These are phyloP conservation scores for Cyclophora punctaria DNA, from an alignment of 2,888 invertebrate species.

Conservation along the genomic window DNA sequence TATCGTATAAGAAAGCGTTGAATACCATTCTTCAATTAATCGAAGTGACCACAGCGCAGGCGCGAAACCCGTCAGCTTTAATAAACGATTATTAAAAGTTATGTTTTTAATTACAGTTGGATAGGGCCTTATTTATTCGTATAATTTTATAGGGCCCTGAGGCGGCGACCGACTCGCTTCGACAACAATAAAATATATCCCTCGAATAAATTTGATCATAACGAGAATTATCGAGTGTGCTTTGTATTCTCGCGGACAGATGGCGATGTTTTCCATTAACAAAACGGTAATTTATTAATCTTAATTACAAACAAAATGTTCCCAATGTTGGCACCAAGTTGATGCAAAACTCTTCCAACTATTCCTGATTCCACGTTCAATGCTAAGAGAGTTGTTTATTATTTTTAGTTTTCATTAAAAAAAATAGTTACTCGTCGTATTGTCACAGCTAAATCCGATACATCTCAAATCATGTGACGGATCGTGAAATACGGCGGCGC, in stretches of 20 bases:
- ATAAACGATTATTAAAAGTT: constrained; percentile 73
- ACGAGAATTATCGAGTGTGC: constrained; percentile 61
- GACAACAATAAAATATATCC: constrained; percentile 63
- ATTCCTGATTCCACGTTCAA: neutral
- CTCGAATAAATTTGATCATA: constrained; percentile 69
- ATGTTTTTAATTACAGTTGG: constrained; percentile 70
- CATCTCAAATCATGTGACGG: constrained; percentile 57
- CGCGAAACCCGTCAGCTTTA: constrained; percentile 67
- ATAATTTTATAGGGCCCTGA: constrained; percentile 71
- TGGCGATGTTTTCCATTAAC: neutral
- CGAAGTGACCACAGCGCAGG: constrained; percentile 31
- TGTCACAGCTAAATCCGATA: constrained; percentile 49
- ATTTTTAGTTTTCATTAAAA: constrained; percentile 16
- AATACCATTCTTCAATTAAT: constrained; percentile 13
- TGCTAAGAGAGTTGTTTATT: constrained; percentile 5
- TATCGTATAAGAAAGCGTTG: constrained; percentile 1
- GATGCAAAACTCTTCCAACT: too few species aligned
- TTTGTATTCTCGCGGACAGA: constrained; percentile 41
- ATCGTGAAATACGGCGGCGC: constrained; percentile 46
- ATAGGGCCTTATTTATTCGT: constrained; percentile 69
- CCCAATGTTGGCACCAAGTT: neutral
- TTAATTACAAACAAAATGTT: constrained; percentile 11
- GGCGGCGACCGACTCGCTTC: constrained; percentile 42
- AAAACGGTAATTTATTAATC: constrained; percentile 29
- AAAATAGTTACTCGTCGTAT: constrained; percentile 19